Evolutionary conservation across 2,797 vertebrate species (phyloP), one percentile per base, ranked within the genome.

Genomic region (Alcedo quadribrachys): DNA sequence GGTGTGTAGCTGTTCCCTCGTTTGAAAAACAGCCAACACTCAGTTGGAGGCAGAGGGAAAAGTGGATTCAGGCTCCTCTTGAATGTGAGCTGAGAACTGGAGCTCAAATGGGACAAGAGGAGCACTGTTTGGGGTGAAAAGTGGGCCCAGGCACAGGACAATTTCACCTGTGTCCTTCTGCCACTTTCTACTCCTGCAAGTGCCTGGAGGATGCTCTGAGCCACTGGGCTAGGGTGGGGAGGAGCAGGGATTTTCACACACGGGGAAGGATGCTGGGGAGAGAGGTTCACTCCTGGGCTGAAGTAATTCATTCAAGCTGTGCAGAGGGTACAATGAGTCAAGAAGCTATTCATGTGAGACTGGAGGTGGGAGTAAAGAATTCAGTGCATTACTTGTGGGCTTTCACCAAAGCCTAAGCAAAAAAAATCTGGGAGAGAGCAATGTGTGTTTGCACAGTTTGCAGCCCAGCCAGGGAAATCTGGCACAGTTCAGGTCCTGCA

Each of bases 301-400:
- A 76, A 63, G 65, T 70, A 18, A 50, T 65, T 77, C 45, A 58
- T 84, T 75, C 51, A 82, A 90, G 54, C 43, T 75, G n/a, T n/a
- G 30, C 61, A 57, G 4, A 28, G 61, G 45, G 54, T 78, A 89
- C 68, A 93, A 67, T 58, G 57, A 96, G 60, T 86, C 54, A 74
- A 76, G 65, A 86, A 82, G 50, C 40, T 84, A 46, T 70, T 90
- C 50, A 35, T 75, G 67, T 61, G 63, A 81, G 71, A 46, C 32
- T 54, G 73, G 37, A 82, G 54, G 71, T 68, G 37, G 86, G 75
- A 93, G 79, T 77, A 51, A 87, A 86, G 83, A 87, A 80, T 85
- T 85, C 25, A 51, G 30, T 80, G 53, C 45, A 33, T 75, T 67
- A 61, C 51, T 80, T 84, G 27, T 19, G 60, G 45, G 40, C 66